phyloP scores from a whole-genome alignment of 2,888 invertebrate genomes.

The Tenthredo scrophulariae region DNA sequence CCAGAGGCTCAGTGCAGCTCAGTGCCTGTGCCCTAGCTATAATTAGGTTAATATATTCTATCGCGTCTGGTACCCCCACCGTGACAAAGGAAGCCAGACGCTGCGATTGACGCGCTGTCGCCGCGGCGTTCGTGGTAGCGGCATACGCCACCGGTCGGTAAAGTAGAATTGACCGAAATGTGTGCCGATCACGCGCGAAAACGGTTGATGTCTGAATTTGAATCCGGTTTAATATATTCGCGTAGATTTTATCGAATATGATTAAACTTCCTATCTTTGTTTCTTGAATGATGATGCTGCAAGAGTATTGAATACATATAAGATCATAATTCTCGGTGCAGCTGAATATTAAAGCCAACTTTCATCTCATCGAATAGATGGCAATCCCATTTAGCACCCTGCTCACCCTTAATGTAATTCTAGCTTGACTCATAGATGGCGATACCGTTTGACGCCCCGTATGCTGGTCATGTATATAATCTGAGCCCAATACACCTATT shows the following conservation, averaged over 20 bases:
- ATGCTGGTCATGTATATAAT: too few species aligned
- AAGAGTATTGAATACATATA: not conserved
- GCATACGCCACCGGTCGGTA: not conserved
- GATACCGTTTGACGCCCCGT: not conserved
- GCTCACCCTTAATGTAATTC: not conserved
- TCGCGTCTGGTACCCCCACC: not conserved
- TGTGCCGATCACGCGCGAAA: not conserved
- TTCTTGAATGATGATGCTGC: not conserved
- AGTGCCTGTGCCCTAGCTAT: too few species aligned
- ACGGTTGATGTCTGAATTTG: not conserved
- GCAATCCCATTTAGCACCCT: too few species aligned
- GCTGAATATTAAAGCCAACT: too few species aligned
- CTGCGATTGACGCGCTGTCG: not conserved
- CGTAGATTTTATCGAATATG: not conserved
- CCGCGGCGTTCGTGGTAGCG: not conserved
- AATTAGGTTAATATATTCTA: slow-evolving; percentile 11
- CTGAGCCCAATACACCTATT: too few species aligned
- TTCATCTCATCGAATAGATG: too few species aligned
- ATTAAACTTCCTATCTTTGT: not conserved
- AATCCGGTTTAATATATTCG: not conserved
- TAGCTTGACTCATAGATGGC: not conserved
- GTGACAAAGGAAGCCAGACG: not conserved
- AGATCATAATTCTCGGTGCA: too few species aligned
- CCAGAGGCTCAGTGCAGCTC: not conserved
- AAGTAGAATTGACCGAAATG: not conserved